Evolutionary conservation across 2,113 vertebrate genomes (phyloP), one percentile per base, ranked within the genome.

Genomic region (Chauna torquata): DNA sequence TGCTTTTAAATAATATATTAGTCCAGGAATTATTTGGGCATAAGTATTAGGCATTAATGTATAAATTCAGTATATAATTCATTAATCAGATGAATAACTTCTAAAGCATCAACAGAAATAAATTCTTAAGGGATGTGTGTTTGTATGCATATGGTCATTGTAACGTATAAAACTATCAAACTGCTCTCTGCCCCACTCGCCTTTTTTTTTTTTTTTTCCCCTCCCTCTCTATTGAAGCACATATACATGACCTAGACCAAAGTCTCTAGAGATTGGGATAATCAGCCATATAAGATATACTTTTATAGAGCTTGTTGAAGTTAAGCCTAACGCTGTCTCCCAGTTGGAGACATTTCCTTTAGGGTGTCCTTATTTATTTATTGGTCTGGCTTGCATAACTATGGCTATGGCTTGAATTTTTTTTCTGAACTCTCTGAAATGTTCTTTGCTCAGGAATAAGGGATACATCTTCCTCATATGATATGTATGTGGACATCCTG

Each of bases 31-130:
- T 96, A 94, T 93, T 95, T 86, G 66, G 59, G 86, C 47, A 64
- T 81, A 87, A 96, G 50, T 91, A 90, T 94, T 88, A 95, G 79
- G 8, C 54, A 2, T 76, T 92, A 96, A 92, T 90, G 36, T 96
- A 88, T 95, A 95, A 94, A 97, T 96, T 95, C 68, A 94, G 82
- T 91, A 70, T 96, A 94, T 78, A 94, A 97, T 96, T 97, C 89
- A 98, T 91, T 94, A 86, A 95, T 94, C 89, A 81, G 77, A 96
- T 96, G 89, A 97, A 96, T 96, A 93, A 95, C 82, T 71, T 93
- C 94, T 89, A 42, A 87, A 91, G 69, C 82, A 74, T 94, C 88
- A 92, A 75, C 88, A 96, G 79, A 97, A 96, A 85, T 96, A 86
- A 78, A 86, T 90, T 97, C 94, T 94, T 97, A 86, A 92, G 94